A percentile compares a stretch with the other conserved stretches of the same genome.
Conservation (phyloP, 2,797 vertebrate genomes). For the Oophaga sylvatica region DNA sequence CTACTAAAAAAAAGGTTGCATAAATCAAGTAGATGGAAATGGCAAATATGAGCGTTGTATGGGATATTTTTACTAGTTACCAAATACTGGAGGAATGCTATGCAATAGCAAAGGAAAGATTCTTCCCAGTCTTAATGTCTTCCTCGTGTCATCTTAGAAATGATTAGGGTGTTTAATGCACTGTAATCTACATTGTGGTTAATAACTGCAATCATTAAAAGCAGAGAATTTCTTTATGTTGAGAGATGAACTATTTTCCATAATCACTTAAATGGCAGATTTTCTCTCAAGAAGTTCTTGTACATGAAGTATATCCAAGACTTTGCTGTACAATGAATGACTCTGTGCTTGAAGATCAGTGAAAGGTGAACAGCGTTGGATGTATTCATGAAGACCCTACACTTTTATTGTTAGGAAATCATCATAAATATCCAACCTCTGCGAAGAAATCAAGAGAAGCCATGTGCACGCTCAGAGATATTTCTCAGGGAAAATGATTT, state of each 20-base stretch:
- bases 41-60: background rate
- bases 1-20: background rate
- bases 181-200: background rate
- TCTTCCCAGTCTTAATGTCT: background rate
- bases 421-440: constrained; percentile 48
- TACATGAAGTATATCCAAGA: background rate
- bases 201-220: background rate
- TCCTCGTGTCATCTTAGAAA: background rate
- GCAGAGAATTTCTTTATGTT: background rate
- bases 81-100: background rate
- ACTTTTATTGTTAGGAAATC: constrained; percentile 46
- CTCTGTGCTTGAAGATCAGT: constrained; percentile 20
- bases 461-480: constrained; percentile 47
- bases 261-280: background rate
- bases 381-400: constrained; percentile 33
- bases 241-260: background rate
- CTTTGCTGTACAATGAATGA: constrained; percentile 4
- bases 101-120: background rate
- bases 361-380: constrained; percentile 36
- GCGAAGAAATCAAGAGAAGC: constrained; percentile 49
- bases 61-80: background rate
- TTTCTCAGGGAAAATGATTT: constrained; percentile 52
- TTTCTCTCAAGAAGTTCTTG: background rate
- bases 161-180: background rate
- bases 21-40: background rate